Percentiles rank a stretch among this genome's conserved stretches.
Conservation (phyloP, 2,797 vertebrate species). For the Manis javanica region DNA sequence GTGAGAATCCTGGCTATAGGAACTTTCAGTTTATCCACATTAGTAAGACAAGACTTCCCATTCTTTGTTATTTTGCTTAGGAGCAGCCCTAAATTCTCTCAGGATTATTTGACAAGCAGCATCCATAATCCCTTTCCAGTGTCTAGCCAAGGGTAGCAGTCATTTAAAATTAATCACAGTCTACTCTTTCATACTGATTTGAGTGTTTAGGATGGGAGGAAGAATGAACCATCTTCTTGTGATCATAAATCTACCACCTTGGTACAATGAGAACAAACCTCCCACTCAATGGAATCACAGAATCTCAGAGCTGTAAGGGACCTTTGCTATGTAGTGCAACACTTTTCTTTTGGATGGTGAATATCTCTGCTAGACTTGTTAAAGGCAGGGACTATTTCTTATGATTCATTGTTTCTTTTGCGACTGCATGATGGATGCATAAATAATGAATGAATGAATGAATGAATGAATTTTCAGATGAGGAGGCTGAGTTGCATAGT, state of each 20-base stretch:
- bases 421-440: background rate
- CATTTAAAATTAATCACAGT: constrained; percentile 5
- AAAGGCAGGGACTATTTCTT: background rate
- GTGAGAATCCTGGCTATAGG: too few species aligned
- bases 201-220: background rate
- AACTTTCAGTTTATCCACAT: too few species aligned
- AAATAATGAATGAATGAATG: background rate
- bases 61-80: background rate
- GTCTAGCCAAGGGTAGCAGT: background rate
- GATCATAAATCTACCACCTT: background rate
- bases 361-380: background rate
- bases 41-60: background rate
- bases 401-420: constrained; percentile 21
- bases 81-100: background rate
- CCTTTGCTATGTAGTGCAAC: background rate
- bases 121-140: too few species aligned
- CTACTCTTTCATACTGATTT: background rate
- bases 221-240: background rate
- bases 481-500: constrained; percentile 11
- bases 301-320: background rate
- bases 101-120: background rate
- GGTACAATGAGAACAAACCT: background rate
- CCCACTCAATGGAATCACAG: background rate
- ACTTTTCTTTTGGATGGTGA: background rate
- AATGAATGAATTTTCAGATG: constrained; percentile 35